Evolutionary conservation across 1,140 invertebrate genomes (phyloP), one percentile per base, ranked within the genome.

Genomic region (Uloborus diversus): DNA sequence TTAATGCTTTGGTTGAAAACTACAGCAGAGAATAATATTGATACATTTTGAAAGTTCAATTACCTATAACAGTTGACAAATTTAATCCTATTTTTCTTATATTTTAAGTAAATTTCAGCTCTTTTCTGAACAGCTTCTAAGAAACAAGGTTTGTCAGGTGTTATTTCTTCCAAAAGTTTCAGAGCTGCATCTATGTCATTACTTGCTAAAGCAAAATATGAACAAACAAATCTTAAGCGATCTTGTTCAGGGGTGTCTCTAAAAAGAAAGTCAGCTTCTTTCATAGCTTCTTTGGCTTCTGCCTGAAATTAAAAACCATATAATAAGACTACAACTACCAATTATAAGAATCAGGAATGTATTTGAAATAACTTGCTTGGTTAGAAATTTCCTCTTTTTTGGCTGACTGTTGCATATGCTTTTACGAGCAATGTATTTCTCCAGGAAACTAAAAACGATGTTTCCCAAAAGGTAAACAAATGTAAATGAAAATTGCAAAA

Each of bases 31-130:
- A n/a, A n/a, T n/a, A n/a, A n/a, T n/a, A n/a, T n/a, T n/a, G n/a
- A n/a, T n/a, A n/a, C n/a, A n/a, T n/a, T n/a, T n/a, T n/a, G n/a
- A n/a, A 17, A 17, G 17, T n/a, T 4, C 17, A 53, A 53, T n/a
- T 35, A 76, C 73, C 61, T 88, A 83, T 90, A 91, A 84, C 90
- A 91, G 28, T 86, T 86, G 32, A 89, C 88, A 86, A 90, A 92
- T 61, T 90, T 86, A 68, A 88, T 88, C 30, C 92, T 91, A 87
- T 99, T 96, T 80, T 95, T 95, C 59, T 93, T 90, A 76, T 95
- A 89, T 71, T 96, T 92, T 51, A 99, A 88, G 87, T 97, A 94
- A 79, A 99, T 94, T 66, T 97, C 92, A 3, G 96, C 97, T 89
- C 98, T 92, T 88, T 94, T 94, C 64, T 93, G 94, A 71, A 94